Conservation (phyloP, 2,888 invertebrate species). For the Eupelmus urozonus region DNA sequence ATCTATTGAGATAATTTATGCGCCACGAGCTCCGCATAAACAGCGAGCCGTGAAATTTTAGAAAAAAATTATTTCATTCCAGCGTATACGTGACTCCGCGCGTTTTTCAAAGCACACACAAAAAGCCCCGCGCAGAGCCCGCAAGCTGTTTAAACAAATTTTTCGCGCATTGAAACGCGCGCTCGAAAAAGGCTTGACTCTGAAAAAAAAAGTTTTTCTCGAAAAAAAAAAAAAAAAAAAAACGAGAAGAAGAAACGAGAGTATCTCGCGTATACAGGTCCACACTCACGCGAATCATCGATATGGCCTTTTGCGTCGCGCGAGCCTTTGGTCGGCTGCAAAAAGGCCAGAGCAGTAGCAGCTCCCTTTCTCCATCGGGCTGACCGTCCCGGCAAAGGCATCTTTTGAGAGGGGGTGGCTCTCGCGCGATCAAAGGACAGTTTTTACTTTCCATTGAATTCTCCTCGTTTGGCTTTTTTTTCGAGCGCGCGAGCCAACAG, state of each 20-base stretch:
- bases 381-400: slow-evolving; percentile 36
- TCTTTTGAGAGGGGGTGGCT: slow-evolving; percentile 28
- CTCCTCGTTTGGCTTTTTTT: slow-evolving; percentile 39
- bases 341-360: slow-evolving; percentile 10
- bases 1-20: background rate
- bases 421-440: slow-evolving; percentile 74
- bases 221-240: too few relatives aligned
- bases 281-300: slow-evolving; percentile 18
- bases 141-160: background rate
- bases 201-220: too few relatives aligned
- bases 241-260: too few relatives aligned
- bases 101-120: background rate
- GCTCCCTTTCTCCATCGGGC: background rate
- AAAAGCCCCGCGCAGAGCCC: background rate
- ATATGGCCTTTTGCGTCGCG: slow-evolving; percentile 16
- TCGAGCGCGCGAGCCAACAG: slow-evolving; percentile 62
- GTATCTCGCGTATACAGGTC: background rate
- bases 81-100: too few relatives aligned
- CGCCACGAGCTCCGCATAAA: background rate
- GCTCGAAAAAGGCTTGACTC: too few relatives aligned
- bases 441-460: slow-evolving; percentile 73
- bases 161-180: background rate
- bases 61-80: background rate
- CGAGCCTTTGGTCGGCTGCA: background rate
- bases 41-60: background rate